Evolutionary conservation across 2,797 vertebrate species (phyloP).

Genomic region (Halcyon smyrnensis): DNA sequence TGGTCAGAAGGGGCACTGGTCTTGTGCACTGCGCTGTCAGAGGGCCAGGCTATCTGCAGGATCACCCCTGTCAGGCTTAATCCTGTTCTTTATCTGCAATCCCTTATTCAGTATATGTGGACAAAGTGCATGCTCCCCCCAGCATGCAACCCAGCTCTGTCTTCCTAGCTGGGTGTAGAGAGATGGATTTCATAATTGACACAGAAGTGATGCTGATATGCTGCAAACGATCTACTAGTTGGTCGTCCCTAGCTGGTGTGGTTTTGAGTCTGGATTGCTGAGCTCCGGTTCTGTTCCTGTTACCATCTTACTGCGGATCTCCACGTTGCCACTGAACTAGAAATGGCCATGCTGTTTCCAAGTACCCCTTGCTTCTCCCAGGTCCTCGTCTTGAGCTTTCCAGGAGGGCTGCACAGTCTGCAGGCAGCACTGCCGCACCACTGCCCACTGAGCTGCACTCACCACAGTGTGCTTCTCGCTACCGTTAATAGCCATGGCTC

Average conservation of each 20-base stretch:
- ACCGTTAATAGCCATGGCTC: accelerated
- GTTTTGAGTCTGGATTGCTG: neutral
- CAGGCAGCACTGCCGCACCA: neutral
- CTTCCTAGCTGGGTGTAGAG: neutral
- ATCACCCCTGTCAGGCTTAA: neutral
- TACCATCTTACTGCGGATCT: neutral
- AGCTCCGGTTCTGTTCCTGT: neutral
- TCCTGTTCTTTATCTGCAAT: neutral
- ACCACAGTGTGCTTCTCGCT: accelerated
- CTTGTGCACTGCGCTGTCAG: neutral
- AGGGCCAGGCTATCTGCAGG: neutral
- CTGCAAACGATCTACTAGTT: neutral
- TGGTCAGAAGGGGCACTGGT: neutral
- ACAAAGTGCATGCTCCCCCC: accelerated
- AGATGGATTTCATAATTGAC: neutral
- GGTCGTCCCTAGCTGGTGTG: neutral
- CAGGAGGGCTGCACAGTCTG: accelerated
- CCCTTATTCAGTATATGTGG: neutral
- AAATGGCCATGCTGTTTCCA: too few relatives aligned
- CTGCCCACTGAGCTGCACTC: neutral
- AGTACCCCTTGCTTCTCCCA: neutral
- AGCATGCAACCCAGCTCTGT: neutral
- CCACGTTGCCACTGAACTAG: accelerated
- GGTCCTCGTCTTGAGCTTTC: neutral
- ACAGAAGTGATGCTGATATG: neutral